phyloP scores from a whole-genome alignment of 2,797 vertebrate genomes.

The Xenopus petersii region DNA sequence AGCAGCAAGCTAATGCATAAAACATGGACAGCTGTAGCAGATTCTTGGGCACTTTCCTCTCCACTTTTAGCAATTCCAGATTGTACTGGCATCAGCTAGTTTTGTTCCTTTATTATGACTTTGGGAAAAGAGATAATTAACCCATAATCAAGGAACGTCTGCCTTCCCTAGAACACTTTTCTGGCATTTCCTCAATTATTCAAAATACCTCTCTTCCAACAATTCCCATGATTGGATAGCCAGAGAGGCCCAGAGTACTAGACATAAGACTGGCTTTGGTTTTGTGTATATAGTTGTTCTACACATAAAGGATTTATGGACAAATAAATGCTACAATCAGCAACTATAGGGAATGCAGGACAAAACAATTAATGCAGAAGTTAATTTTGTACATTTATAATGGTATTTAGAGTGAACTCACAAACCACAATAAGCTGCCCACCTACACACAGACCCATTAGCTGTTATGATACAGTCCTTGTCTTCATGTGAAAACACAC shows the following conservation, averaged over 20 bases:
- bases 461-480: too few relatives aligned
- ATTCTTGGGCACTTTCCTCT: background rate
- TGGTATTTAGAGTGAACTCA: too few relatives aligned
- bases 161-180: background rate
- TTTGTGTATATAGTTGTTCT: too few relatives aligned
- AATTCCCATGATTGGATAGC: background rate
- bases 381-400: too few relatives aligned
- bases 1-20: background rate
- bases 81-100: constrained; percentile 4
- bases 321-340: too few relatives aligned
- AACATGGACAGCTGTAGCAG: background rate
- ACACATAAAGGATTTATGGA: too few relatives aligned
- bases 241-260: too few relatives aligned
- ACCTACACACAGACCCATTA: too few relatives aligned
- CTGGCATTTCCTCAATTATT: background rate
- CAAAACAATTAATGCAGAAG: too few relatives aligned
- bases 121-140: background rate
- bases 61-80: background rate
- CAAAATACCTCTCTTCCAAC: background rate
- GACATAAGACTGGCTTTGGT: background rate
- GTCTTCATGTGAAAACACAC: too few relatives aligned
- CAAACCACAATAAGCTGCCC: too few relatives aligned
- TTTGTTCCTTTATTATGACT: background rate
- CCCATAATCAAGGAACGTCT: background rate
- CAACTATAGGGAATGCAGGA: too few relatives aligned